Evolutionary conservation across 2,113 vertebrate genomes (phyloP), one percentile per base, ranked within the genome.

Genomic region (Gnathonemus echidnorhynchus): DNA sequence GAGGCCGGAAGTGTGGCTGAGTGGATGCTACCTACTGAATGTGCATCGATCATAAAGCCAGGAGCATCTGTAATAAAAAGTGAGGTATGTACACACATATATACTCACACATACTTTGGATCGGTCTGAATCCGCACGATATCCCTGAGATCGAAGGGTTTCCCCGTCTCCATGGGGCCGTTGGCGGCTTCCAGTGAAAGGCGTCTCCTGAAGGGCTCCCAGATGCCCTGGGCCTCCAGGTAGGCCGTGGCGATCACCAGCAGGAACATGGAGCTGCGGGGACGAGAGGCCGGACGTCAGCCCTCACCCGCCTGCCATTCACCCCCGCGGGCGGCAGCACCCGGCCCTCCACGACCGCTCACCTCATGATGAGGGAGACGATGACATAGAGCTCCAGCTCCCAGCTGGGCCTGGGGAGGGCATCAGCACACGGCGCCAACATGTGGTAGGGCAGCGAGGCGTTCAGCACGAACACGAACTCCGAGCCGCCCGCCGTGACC

Each of bases 401-500:
- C 98, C 98, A 99, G 95, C 95, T 98, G 27, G 98, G 98, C 86
- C 98, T 96, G 92, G 98, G 98, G 9, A 99, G 95, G 0, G 96
- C 97, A 94, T 98, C 98, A 86, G 98, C 97, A 95, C 98, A 99
- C 0, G 97, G 91, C 87, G 97, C 97, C 93, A 99, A 93, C 97
- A 99, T 98, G 94, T 99, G 98, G 94, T 99, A 99, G 0, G 98
- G 98, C 95, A 99, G 95, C 5, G 98, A 99, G 91, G 98, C 98
- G 84, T 99, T 99, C 93, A 99, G 94, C 80, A 97, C 91, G 92
- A 99, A 99, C 19, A 96, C 92, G 89, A 99, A 99, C 94, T 98
- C 97, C 13, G 98, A 99, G 91, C 98, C 98, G 84, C 98, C 97
- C 0, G 94, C 93, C 0, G 98, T 98, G 93, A 97, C 93, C 92